Percentiles rank a stretch among this genome's conserved stretches.
These are phyloP conservation scores for Noctua janthina DNA, from an alignment of 2,888 invertebrate genomes.

Conservation along the genomic window DNA sequence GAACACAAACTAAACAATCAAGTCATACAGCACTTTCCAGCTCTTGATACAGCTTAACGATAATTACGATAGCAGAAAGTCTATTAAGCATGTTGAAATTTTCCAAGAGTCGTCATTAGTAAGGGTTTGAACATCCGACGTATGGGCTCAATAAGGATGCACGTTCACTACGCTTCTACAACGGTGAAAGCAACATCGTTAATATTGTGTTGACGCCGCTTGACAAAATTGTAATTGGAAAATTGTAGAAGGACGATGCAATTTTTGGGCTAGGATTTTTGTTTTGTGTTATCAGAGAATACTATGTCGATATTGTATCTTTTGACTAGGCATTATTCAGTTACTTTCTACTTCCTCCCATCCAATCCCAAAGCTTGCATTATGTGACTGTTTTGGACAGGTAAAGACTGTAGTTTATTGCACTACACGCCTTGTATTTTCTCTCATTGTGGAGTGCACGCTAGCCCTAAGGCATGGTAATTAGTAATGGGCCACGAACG, in stretches of 20 bases:
- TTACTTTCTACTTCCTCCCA: conserved; percentile 19
- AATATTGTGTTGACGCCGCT: neutral
- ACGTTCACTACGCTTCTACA: neutral
- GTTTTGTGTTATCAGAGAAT: neutral
- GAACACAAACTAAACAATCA: conserved; percentile 9
- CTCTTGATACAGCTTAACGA: conserved; percentile 12
- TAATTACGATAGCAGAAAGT: conserved; percentile 55
- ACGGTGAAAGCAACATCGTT: neutral
- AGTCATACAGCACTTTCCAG: conserved; percentile 20
- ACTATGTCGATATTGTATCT: neutral
- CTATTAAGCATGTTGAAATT: conserved; percentile 29
- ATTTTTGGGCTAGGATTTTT: neutral
- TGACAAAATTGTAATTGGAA: neutral
- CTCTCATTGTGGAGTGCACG: conserved; percentile 46
- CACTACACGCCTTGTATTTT: conserved; percentile 39
- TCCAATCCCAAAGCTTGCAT: conserved; percentile 23
- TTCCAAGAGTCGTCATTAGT: conserved; percentile 24
- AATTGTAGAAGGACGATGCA: neutral
- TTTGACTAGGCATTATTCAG: neutral
- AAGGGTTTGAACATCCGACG: conserved; percentile 4
- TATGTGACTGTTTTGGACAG: conserved; percentile 44
- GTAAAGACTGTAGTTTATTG: conserved; percentile 28
- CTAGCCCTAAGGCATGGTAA: conserved; percentile 67
- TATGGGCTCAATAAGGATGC: conserved; percentile 11
- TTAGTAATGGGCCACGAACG: conserved; percentile 71